Evolutionary conservation across 1,140 invertebrate species (phyloP).

Genomic region (Drosophila kanapiae): DNA sequence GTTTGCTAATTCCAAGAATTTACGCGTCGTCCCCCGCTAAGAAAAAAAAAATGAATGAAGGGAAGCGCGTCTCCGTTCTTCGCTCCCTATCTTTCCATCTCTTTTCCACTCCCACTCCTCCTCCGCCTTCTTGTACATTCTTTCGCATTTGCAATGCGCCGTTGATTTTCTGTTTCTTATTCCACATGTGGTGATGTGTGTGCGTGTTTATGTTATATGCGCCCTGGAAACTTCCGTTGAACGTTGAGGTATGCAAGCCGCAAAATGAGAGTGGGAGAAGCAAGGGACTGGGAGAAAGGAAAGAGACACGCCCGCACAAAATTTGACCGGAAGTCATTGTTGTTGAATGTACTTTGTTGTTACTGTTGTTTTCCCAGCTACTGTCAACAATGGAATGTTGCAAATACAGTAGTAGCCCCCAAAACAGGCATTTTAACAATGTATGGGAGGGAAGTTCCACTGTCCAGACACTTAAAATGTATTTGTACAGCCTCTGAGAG

Average conservation of each 20-base stretch:
- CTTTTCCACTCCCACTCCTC: conserved; percentile 3
- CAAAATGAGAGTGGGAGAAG: conserved; percentile 15
- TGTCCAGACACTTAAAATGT: neutral
- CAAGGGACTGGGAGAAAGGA: conserved; percentile 1
- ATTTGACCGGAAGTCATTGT: conserved; percentile 78
- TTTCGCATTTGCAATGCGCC: conserved; percentile 68
- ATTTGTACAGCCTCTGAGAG: conserved; percentile 44
- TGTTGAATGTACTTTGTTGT: conserved; percentile 38
- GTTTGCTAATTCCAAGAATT: conserved; percentile 82
- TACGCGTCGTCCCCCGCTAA: conserved; percentile 77
- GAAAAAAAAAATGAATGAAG: conserved; percentile 43
- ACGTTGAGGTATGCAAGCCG: conserved; percentile 68
- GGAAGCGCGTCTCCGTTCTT: conserved; percentile 21
- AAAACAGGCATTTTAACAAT: too few species aligned
- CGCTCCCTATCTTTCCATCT: conserved; percentile 1
- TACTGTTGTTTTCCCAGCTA: conserved; percentile 3
- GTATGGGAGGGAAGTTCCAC: neutral
- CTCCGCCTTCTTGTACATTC: conserved; percentile 37
- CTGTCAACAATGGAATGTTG: conserved; percentile 22
- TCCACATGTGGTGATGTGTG: conserved; percentile 32
- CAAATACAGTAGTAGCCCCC: conserved; percentile 11
- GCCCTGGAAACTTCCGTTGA: conserved; percentile 74
- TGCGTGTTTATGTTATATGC: conserved; percentile 66
- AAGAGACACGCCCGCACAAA: conserved; percentile 48
- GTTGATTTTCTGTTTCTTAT: conserved; percentile 58